Conservation (phyloP, 2,113 vertebrate species). For the Cochlearius cochlearius region DNA sequence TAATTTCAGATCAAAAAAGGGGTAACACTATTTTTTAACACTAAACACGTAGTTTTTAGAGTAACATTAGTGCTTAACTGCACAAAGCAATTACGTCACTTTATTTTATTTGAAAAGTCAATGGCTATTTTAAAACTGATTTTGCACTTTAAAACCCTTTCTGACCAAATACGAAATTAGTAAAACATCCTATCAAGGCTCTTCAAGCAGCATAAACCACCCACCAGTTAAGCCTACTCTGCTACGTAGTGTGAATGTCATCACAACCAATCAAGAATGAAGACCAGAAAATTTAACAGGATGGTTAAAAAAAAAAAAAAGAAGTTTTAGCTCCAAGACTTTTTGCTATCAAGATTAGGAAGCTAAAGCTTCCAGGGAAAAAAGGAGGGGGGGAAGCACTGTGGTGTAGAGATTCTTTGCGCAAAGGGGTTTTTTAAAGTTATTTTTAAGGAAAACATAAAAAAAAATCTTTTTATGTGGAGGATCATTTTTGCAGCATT, state of each 20-base stretch:
- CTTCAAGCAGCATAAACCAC: not conserved
- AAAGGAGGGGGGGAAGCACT: accelerated
- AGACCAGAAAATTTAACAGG: not conserved
- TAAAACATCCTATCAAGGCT: not conserved
- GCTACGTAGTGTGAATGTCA: not conserved
- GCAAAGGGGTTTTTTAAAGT: accelerated
- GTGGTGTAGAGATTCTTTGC: not conserved
- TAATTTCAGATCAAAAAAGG: not conserved
- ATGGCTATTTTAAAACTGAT: not conserved
- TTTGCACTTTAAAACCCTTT: not conserved
- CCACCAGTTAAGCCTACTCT: not conserved
- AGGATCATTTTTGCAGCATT: not conserved
- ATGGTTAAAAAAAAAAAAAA: not conserved
- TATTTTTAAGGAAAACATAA: not conserved
- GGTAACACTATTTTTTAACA: accelerated
- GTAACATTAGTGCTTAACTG: not conserved
- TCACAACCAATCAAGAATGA: not conserved
- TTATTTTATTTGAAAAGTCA: not conserved
- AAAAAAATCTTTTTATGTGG: not conserved
- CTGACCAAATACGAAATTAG: not conserved
- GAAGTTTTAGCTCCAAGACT: not conserved
- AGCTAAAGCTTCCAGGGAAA: not conserved
- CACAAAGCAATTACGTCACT: accelerated
- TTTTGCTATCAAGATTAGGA: not conserved
- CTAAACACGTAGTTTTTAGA: not conserved